Percentiles rank a stretch among this genome's conserved stretches.
phyloP scores from a whole-genome alignment of 2,113 vertebrate genomes.

The Bos javanicus region DNA sequence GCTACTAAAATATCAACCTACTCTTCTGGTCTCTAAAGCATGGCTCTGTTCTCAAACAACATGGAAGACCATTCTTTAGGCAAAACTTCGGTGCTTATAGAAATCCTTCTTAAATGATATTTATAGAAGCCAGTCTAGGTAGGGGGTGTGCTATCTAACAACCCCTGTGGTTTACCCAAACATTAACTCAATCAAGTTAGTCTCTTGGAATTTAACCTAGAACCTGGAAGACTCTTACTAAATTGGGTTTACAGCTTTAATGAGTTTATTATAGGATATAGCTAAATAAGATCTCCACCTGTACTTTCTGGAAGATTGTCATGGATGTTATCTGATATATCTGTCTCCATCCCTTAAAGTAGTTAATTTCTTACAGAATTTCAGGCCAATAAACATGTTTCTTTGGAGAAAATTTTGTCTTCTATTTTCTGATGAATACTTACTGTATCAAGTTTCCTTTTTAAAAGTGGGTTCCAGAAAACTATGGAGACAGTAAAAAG shows the following conservation, averaged over 20 bases:
- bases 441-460: not conserved
- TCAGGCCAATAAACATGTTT: not conserved
- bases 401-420: not conserved
- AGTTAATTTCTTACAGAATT: not conserved
- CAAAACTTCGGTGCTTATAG: not conserved
- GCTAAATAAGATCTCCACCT: not conserved
- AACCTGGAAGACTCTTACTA: not conserved
- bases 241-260: not conserved
- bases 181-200: not conserved
- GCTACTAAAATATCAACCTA: not conserved
- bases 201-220: not conserved
- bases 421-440: not conserved
- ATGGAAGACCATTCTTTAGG: not conserved
- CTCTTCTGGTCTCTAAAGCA: not conserved
- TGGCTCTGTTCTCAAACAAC: not conserved
- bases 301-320: not conserved
- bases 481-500: not conserved
- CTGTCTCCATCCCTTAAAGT: not conserved
- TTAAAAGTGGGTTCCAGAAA: not conserved
- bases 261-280: not conserved
- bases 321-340: not conserved
- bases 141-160: not conserved
- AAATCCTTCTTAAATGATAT: constrained; percentile 16
- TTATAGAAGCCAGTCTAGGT: not conserved
- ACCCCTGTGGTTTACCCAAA: not conserved